Evolutionary conservation across 2,797 vertebrate species (phyloP).

Genomic region (Propithecus perrieri): DNA sequence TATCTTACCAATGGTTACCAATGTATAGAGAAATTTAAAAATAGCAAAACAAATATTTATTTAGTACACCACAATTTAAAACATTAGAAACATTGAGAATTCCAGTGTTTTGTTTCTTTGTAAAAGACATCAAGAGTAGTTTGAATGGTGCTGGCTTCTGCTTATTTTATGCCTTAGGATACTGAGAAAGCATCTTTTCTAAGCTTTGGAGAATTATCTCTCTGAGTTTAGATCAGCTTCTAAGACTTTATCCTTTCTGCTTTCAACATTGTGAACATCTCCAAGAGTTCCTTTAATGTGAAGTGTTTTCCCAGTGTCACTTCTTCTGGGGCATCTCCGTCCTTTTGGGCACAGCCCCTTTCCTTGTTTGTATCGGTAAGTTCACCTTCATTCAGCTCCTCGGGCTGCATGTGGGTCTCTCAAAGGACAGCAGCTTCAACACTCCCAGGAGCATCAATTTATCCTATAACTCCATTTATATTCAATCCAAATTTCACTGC

Average conservation of each 20-base stretch:
- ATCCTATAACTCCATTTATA: rapidly evolving
- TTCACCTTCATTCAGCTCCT: rapidly evolving
- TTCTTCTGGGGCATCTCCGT: no score
- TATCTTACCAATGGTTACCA: neutral
- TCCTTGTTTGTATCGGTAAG: rapidly evolving
- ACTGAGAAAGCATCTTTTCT: neutral
- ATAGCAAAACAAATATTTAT: neutral
- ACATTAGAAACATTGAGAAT: neutral
- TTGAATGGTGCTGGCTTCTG: neutral
- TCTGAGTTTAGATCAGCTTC: neutral
- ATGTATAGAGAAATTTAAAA: neutral
- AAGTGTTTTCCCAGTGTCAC: neutral
- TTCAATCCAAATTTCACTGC: neutral
- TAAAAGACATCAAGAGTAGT: rapidly evolving
- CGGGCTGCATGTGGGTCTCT: neutral
- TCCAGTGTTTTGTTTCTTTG: neutral
- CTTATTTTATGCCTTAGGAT: rapidly evolving
- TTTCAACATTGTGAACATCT: neutral
- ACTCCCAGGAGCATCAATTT: rapidly evolving
- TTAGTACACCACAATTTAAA: neutral
- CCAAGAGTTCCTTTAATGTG: neutral
- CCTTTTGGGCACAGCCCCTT: no score
- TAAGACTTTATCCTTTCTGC: neutral
- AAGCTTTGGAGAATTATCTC: rapidly evolving
- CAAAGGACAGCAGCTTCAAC: rapidly evolving